Evolutionary conservation across 2,113 vertebrate species (phyloP).

Genomic region (Osmerus eperlanus): DNA sequence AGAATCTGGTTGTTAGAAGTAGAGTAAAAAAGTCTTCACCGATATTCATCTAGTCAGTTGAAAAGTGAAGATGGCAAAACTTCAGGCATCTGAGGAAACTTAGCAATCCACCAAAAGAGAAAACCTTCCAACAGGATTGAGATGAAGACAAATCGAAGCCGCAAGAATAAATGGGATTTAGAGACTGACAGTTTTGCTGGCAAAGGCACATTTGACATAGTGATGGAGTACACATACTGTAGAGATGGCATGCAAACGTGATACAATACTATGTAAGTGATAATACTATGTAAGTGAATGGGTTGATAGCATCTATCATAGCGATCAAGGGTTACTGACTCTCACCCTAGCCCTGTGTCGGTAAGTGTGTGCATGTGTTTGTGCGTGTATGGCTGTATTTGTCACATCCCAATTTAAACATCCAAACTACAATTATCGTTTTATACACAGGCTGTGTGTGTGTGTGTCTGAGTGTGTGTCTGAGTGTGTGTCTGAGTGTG

Average conservation of each 20-base stretch:
- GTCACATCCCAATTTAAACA: neutral
- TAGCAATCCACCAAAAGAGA: slow-evolving; percentile 64
- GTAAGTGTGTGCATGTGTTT: too few species aligned
- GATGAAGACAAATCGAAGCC: slow-evolving; percentile 50
- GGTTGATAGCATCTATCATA: too few species aligned
- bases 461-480: neutral
- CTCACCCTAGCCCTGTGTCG: too few species aligned
- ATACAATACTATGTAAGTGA: too few species aligned
- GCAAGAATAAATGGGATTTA: slow-evolving; percentile 58
- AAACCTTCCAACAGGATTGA: slow-evolving; percentile 64
- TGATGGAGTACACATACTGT: too few species aligned
- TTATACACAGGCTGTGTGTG: neutral
- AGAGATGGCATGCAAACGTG: too few species aligned
- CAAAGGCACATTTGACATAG: too few species aligned
- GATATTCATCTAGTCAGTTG: slow-evolving; percentile 70
- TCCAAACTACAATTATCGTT: too few species aligned
- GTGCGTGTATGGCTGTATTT: slow-evolving; percentile 5
- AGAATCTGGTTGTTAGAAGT: slow-evolving; percentile 66
- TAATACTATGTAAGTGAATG: too few species aligned
- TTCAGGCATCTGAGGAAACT: slow-evolving; percentile 67
- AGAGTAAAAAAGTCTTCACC: slow-evolving; percentile 62
- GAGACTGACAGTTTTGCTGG: slow-evolving; percentile 33
- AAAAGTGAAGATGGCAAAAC: slow-evolving; percentile 70
- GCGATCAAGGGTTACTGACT: too few species aligned
- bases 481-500: slow-evolving; percentile 1